Base-by-base conservation (phyloP, 2,113 vertebrate genomes). In the Dryoscopus gambensis region DNA sequence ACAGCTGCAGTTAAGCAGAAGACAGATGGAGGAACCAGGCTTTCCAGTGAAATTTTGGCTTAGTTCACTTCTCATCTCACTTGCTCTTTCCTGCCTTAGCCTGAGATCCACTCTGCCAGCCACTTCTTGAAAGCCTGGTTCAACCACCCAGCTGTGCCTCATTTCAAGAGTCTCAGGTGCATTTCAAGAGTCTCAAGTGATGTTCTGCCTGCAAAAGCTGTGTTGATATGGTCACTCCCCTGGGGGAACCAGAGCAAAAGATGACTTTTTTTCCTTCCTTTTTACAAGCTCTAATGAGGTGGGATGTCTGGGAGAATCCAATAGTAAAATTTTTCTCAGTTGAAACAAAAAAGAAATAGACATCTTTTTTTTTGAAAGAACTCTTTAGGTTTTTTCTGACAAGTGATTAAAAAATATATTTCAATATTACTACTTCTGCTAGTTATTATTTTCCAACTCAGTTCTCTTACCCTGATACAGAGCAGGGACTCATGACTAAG, bases 101-200 rank as follows among this genome's bases (percentile, higher is more conserved):
- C 50, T 65, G 24, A 87, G 27, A 53, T 33, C 15, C 11, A 6
- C 28, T 73, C 44, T 87, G 35, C 23, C 57, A 73, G 46, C 21
- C 24, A 5, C 37, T 60, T 42, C 49, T 42, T n/a, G 40, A 93
- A 87, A 80, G 39, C 40, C 46, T 46, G 5, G 22, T 87, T 82
- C 53, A 46, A 28, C 69, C 70, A 62, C 44, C n/a, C 87, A 91
- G 57, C 53, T 95, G 44, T 65, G 52, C 62, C 49, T 76, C 30
- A 57, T 87, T 91, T 79, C 62, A 65, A 49, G 49, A 82, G 16
- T 76, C 62, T 87, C 87, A 92, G 77, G 65, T 89, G 64, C 68
- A 71, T 87, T 91, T 79, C 62, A 65, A 44, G 49, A 84, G 18
- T 76, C 62, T 87, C 87, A 92, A 74, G 55, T 35, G 57, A n/a